phyloP scores from a whole-genome alignment of 2,113 vertebrate genomes.

The Indicator indicator region DNA sequence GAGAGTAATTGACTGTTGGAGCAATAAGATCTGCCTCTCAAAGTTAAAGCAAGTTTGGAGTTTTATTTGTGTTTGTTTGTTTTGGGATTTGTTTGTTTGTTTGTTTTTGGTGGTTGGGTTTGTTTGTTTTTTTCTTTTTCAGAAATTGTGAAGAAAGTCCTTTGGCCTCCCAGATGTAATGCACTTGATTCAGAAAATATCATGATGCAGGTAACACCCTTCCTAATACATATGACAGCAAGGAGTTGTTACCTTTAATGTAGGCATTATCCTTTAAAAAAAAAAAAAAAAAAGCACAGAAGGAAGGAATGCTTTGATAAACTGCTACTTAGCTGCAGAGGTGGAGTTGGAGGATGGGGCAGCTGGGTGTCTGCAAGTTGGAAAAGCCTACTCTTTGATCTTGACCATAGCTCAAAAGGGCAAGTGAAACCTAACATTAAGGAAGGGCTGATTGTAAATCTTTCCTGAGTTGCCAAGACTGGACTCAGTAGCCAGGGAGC shows the following conservation, averaged over 20 bases:
- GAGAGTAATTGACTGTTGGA: not conserved
- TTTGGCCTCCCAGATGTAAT: not conserved
- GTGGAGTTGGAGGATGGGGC: not conserved
- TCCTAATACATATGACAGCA: fast-evolving
- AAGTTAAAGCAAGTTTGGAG: not conserved
- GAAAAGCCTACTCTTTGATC: not conserved
- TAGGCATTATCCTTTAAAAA: not conserved
- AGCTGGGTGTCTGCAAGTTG: not conserved
- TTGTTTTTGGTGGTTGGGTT: no score
- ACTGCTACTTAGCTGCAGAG: not conserved
- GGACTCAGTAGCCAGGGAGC: fast-evolving
- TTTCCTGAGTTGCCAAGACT: not conserved
- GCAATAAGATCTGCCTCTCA: not conserved
- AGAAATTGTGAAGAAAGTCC: not conserved
- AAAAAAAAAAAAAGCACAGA: not conserved
- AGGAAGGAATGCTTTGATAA: not conserved
- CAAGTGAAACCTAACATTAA: not conserved
- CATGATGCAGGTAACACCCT: not conserved
- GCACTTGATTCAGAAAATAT: not conserved
- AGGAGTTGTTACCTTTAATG: not conserved
- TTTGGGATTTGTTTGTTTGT: no score
- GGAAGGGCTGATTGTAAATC: not conserved
- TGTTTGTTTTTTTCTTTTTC: not conserved
- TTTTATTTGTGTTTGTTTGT: no score
- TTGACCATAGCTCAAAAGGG: slow-evolving; percentile 11